A percentile compares a stretch with the other conserved stretches of the same genome.
These are phyloP conservation scores for Chironomus tepperi DNA, from an alignment of 1,140 invertebrate genomes.

Conservation along the genomic window DNA sequence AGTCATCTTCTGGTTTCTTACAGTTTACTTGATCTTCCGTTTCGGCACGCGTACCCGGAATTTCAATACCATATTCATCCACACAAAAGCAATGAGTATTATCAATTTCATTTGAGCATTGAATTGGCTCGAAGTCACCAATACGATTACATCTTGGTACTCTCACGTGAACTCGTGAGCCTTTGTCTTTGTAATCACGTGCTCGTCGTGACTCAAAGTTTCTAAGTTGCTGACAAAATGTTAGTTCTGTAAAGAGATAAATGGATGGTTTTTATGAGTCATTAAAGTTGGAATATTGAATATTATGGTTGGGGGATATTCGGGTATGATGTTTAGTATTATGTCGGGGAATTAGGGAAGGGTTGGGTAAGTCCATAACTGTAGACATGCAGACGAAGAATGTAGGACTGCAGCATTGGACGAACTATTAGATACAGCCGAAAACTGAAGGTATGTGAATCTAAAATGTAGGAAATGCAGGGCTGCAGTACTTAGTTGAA, in stretches of 20 bases:
- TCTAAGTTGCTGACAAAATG: conserved; percentile 59
- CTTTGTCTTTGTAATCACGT: conserved; percentile 44
- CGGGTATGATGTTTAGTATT: no score
- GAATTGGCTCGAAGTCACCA: conserved; percentile 66
- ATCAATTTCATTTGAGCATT: conserved; percentile 57
- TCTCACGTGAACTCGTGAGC: conserved; percentile 44
- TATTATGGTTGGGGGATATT: no score
- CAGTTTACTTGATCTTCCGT: conserved; percentile 58
- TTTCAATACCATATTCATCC: conserved; percentile 64
- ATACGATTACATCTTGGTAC: conserved; percentile 56
- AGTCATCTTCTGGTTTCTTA: conserved; percentile 51
- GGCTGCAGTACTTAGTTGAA: no score
- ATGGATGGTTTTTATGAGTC: background rate
- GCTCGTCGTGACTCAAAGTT: conserved; percentile 52
- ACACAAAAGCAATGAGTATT: conserved; percentile 70
- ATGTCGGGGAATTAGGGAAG: no score
- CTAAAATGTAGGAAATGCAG: no score
- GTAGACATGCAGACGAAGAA: no score
- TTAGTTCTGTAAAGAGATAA: conserved; percentile 39
- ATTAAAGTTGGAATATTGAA: no score
- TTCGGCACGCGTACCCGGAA: conserved; percentile 62
- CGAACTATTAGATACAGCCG: no score
- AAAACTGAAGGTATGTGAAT: no score
- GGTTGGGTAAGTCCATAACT: no score
- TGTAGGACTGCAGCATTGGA: no score